Base-by-base conservation (phyloP, 1,140 invertebrate species). In the Vanessa tameamea region DNA sequence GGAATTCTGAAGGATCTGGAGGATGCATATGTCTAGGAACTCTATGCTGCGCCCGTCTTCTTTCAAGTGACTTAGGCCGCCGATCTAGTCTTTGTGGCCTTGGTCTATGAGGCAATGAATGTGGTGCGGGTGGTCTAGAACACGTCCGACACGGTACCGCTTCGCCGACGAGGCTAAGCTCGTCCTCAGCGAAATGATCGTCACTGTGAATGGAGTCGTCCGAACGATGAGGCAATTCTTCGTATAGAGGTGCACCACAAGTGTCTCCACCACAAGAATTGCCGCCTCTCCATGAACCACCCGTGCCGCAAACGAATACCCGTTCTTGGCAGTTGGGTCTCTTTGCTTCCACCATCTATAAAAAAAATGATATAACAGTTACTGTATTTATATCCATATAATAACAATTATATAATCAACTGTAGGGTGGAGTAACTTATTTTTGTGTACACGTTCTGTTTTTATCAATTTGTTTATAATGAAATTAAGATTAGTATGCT, bases 111-210 rank as follows among this genome's bases (percentile, higher is more conserved):
- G 90, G 91, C 11, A 92, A 74, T 2, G 91, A 92, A 48, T 91
- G 89, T 12, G 84, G 90, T 0, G 87, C 85, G 47, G 85, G 80
- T 26, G 88, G 86, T 64, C 84, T 76, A 3, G 88, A 87, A 65
- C 86, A 92, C 8, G 87, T 92, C 69, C 87, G 81, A 82, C 88
- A 93, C 0, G 92, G 92, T 1, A 90, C 88, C 13, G 90, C 89
- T 83, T 93, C 93, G 4, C 92, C 92, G 1, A 93, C 92, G 15
- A 93, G 85, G 73, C 93, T 93, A 1, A 93, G 82, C 72, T 93
- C 93, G 72, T 93, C 92, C 82, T 92, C 93, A 6, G 93, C 93
- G 76, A 93, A 93, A 72, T 93, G 91, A 47, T 93, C 93, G 70
- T 93, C 93, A 69, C 91, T 93, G 78, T 93, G 92, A 3, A 92